Evolutionary conservation across 2,888 invertebrate genomes (phyloP).

Genomic region (Meloe dianella): DNA sequence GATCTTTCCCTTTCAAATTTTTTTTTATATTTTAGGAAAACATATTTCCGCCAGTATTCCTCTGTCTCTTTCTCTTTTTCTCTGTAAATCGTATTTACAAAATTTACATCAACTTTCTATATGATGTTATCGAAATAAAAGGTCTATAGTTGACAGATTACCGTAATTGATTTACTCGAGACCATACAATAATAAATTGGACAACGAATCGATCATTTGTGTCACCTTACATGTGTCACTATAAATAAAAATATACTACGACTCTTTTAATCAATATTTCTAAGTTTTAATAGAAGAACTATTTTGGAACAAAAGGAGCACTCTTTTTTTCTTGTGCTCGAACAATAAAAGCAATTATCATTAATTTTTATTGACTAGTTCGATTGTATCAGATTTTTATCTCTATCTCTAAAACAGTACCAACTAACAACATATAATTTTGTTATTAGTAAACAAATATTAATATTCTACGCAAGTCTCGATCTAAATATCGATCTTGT

Average conservation of each 20-base stretch:
- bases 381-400: background rate
- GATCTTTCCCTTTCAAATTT: slow-evolving; percentile 15
- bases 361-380: background rate
- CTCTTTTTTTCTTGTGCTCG: background rate
- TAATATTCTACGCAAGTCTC: background rate
- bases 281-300: background rate
- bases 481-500: background rate
- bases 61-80: background rate
- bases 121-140: slow-evolving; percentile 2
- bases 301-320: background rate
- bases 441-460: background rate
- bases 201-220: slow-evolving; percentile 26
- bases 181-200: slow-evolving; percentile 23
- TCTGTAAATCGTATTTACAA: background rate
- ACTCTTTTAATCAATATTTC: background rate
- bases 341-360: background rate
- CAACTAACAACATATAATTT: background rate
- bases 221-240: slow-evolving; percentile 19
- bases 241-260: slow-evolving; percentile 22
- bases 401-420: background rate
- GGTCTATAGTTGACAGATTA: slow-evolving; percentile 9
- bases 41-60: background rate
- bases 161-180: slow-evolving; percentile 16
- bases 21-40: background rate
- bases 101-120: background rate